Evolutionary conservation across 1,140 invertebrate species (phyloP).

Genomic region (Drosophila persimilis): DNA sequence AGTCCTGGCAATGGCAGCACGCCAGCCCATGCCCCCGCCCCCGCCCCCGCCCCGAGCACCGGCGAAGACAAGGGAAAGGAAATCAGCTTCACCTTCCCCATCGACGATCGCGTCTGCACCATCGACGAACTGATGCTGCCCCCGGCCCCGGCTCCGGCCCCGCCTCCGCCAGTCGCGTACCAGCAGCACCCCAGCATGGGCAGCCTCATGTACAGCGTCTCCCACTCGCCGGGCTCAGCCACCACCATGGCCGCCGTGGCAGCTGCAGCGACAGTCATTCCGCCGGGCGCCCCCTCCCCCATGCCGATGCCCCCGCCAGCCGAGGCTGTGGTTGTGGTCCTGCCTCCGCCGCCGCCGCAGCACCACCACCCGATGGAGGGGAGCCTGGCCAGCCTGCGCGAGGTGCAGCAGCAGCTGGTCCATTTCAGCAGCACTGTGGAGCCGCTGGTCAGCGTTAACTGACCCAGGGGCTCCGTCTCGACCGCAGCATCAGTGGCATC

Average conservation of each 20-base stretch:
- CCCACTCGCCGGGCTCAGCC: conserved; percentile 50
- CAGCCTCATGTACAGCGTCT: conserved; percentile 68
- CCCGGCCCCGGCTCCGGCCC: conserved; percentile 48
- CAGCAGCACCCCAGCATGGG: conserved; percentile 61
- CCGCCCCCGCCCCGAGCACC: conserved; percentile 4
- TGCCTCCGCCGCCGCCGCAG: conserved; percentile 56
- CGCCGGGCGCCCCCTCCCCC: conserved; percentile 70
- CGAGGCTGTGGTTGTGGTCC: conserved; percentile 75
- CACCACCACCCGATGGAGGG: conserved; percentile 44
- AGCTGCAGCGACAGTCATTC: conserved; percentile 75
- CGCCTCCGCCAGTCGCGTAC: conserved; percentile 52
- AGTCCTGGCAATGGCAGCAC: conserved; percentile 56
- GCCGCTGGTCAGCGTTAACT: conserved; percentile 81
- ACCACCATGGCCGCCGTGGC: conserved; percentile 72
- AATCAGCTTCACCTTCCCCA: conserved; percentile 82
- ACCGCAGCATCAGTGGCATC: conserved; percentile 27
- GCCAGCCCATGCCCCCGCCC: conserved; percentile 32
- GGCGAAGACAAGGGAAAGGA: conserved; percentile 65
- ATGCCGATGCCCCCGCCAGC: conserved; percentile 38
- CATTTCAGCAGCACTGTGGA: conserved; percentile 78
- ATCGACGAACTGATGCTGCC: conserved; percentile 79
- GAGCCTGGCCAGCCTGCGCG: conserved; percentile 62
- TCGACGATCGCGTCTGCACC: conserved; percentile 82
- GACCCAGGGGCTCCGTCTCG: conserved; percentile 61
- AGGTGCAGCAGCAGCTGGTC: conserved; percentile 74